Percentiles rank a stretch among this genome's conserved stretches.
Evolutionary conservation across 2,797 vertebrate genomes (phyloP).

Genomic region (Rhincodon typus): DNA sequence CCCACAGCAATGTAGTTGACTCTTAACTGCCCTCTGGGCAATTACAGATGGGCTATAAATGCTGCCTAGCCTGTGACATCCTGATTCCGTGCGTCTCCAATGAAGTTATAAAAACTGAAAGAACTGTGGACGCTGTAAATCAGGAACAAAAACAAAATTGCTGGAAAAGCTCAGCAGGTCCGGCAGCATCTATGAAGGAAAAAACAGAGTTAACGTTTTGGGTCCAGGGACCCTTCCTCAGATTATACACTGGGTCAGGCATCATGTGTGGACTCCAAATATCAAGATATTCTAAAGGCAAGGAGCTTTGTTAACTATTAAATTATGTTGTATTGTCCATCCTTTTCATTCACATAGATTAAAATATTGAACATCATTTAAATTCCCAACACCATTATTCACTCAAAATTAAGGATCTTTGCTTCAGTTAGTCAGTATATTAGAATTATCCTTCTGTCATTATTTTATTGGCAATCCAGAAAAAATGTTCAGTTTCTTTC

Average conservation of each 20-base stretch:
- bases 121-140: no score
- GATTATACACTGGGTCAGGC: not conserved
- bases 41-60: no score
- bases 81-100: no score
- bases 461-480: not conserved
- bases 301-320: not conserved
- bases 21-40: no score
- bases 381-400: not conserved
- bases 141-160: no score
- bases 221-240: no score
- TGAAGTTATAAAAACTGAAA: no score
- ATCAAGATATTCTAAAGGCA: not conserved
- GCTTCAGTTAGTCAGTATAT: not conserved
- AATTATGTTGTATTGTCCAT: not conserved
- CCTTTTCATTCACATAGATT: not conserved
- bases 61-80: no score
- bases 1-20: no score
- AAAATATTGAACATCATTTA: not conserved
- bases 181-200: no score
- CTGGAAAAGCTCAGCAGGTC: no score
- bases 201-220: no score
- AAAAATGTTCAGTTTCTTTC: not conserved
- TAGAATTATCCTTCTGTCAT: not conserved
- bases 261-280: not conserved
- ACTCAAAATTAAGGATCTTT: not conserved